A percentile compares a stretch with the other conserved stretches of the same genome.
Conservation (phyloP, 2,888 invertebrate genomes). For the Erebia palarica region DNA sequence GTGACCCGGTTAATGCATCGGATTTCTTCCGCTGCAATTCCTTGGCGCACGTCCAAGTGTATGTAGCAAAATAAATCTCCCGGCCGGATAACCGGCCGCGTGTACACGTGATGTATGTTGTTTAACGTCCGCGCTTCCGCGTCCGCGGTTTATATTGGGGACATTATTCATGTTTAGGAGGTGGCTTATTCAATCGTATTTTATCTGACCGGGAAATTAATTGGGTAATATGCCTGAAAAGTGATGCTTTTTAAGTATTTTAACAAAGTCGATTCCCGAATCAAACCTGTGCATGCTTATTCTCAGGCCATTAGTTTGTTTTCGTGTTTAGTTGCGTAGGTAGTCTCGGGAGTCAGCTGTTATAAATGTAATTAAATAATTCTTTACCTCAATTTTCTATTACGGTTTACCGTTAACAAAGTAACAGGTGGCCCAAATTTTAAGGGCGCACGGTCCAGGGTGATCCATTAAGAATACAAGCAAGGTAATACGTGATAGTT, state of each 20-base stretch:
- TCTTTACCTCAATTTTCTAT: too few species aligned
- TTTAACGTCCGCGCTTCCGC: constrained; percentile 13
- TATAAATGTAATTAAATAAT: too few species aligned
- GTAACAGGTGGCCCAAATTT: too few species aligned
- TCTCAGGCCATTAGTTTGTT: too few species aligned
- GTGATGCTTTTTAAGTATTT: background rate
- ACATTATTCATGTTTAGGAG: constrained; percentile 20
- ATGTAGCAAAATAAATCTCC: constrained; percentile 35
- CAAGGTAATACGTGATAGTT: too few species aligned
- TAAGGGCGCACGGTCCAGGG: too few species aligned
- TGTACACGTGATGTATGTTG: constrained; percentile 34
- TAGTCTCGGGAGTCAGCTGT: too few species aligned
- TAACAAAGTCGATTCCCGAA: background rate
- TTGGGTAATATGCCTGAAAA: background rate
- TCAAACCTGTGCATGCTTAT: too few species aligned
- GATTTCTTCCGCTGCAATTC: constrained; percentile 30
- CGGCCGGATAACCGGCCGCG: constrained; percentile 36
- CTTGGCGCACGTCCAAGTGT: constrained; percentile 35
- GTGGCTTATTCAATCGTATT: constrained; percentile 1
- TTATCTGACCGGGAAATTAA: background rate
- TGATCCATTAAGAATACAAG: too few species aligned
- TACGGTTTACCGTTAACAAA: too few species aligned
- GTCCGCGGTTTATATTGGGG: constrained; percentile 23
- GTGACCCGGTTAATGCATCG: constrained; percentile 38
- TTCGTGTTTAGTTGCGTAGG: too few species aligned